A percentile compares a stretch with the other conserved stretches of the same genome.
Evolutionary conservation across 2,797 vertebrate genomes (phyloP).

Genomic region (Gambusia yucatana): DNA sequence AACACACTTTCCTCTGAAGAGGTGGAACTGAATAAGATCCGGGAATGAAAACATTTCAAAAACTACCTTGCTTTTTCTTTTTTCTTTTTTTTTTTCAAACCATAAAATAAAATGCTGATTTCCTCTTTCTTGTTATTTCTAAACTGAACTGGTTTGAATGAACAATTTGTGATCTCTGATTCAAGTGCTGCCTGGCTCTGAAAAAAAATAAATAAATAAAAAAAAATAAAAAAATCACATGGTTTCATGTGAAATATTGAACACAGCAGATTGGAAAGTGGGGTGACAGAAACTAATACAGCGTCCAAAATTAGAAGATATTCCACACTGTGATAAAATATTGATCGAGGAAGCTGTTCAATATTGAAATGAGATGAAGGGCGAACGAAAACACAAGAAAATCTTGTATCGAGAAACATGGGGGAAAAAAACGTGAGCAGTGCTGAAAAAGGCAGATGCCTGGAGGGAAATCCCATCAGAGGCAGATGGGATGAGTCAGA

Average conservation of each 20-base stretch:
- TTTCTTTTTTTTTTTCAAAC: not conserved
- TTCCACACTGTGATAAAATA: slow-evolving; percentile 73
- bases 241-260: slow-evolving; percentile 75
- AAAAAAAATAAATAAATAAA: not conserved
- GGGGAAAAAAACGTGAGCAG: slow-evolving; percentile 44
- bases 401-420: slow-evolving; percentile 15
- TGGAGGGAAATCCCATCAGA: slow-evolving; percentile 41
- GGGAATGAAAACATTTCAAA: not conserved
- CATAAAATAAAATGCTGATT: not conserved
- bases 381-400: not conserved
- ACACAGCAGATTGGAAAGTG: slow-evolving; percentile 76
- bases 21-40: slow-evolving; percentile 27
- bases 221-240: not conserved
- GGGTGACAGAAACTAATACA: slow-evolving; percentile 66
- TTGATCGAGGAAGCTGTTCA: slow-evolving; percentile 71
- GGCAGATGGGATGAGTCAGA: slow-evolving; percentile 60
- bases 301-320: slow-evolving; percentile 65
- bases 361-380: slow-evolving; percentile 57
- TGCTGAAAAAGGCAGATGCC: slow-evolving; percentile 50
- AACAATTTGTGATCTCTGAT: slow-evolving; percentile 18
- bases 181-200: slow-evolving; percentile 12
- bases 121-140: not conserved
- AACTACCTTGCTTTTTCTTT: too few species aligned
- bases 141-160: slow-evolving; percentile 7
- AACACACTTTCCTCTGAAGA: slow-evolving; percentile 37